These are phyloP conservation scores for Macropodus opercularis DNA, from an alignment of 2,797 vertebrate species.

Conservation along the genomic window DNA sequence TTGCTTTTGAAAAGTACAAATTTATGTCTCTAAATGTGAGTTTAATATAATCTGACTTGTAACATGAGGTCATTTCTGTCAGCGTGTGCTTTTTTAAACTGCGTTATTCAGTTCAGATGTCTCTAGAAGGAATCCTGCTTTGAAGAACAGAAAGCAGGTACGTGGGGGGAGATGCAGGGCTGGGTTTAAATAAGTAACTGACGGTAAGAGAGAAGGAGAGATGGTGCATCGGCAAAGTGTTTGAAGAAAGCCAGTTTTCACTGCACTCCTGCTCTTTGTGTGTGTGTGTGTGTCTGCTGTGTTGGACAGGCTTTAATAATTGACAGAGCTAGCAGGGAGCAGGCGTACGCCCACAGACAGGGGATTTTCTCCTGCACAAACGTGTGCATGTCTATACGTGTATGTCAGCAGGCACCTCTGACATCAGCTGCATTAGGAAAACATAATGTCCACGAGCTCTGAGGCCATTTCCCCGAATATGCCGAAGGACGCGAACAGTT, in stretches of 20 bases:
- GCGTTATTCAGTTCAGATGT: conserved; percentile 20
- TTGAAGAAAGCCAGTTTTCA: conserved; percentile 17
- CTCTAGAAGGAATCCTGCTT: conserved; percentile 11
- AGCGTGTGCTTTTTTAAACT: neutral
- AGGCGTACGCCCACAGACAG: conserved; percentile 43
- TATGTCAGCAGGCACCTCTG: conserved; percentile 7
- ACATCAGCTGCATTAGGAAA: conserved; percentile 8
- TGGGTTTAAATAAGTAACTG: conserved; percentile 17
- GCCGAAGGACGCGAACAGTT: neutral
- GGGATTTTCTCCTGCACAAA: conserved; percentile 41
- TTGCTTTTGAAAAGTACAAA: neutral
- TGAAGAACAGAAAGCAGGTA: conserved; percentile 3
- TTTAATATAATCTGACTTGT: conserved; percentile 2
- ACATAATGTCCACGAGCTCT: neutral
- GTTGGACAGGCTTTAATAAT: conserved; percentile 71
- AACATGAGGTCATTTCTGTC: conserved; percentile 1
- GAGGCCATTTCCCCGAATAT: neutral
- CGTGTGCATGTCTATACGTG: conserved; percentile 20
- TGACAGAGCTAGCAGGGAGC: conserved; percentile 52
- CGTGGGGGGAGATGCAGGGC: neutral
- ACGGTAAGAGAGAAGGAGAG: conserved; percentile 5
- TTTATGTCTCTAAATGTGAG: neutral
- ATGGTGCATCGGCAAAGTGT: conserved; percentile 12
- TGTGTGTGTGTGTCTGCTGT: conserved; percentile 28
- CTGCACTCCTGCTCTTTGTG: conserved; percentile 21